These are phyloP conservation scores for Mesorhabditis belari DNA, from an alignment of 2,888 invertebrate genomes.

Conservation along the genomic window DNA sequence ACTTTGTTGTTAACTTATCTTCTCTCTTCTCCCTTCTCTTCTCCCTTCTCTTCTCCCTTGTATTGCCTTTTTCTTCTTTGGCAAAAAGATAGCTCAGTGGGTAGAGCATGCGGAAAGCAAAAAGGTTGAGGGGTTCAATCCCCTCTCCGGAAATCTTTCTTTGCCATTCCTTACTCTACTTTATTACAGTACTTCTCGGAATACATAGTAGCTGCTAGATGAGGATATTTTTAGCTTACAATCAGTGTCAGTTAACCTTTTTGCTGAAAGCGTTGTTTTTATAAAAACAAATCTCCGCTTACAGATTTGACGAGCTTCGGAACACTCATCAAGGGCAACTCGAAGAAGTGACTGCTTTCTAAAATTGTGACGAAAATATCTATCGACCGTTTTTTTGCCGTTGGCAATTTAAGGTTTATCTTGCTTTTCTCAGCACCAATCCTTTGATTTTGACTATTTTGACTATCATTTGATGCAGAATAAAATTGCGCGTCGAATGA, in stretches of 20 bases:
- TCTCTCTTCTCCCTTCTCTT: too few relatives aligned
- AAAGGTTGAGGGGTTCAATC: too few relatives aligned
- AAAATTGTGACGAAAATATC: neutral
- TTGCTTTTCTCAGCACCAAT: too few relatives aligned
- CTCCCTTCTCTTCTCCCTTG: too few relatives aligned
- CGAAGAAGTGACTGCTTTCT: constrained; percentile 1
- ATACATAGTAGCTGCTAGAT: neutral
- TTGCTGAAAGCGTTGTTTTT: constrained; percentile 76
- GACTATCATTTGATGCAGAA: neutral
- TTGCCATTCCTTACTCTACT: too few relatives aligned
- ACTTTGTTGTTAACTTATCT: too few relatives aligned
- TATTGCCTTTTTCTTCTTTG: too few relatives aligned
- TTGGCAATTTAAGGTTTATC: too few relatives aligned
- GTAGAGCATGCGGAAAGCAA: too few relatives aligned
- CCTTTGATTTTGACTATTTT: constrained; percentile 1
- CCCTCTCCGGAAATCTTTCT: too few relatives aligned
- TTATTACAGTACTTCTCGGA: neutral
- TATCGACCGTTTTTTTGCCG: neutral
- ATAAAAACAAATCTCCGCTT: constrained; percentile 89
- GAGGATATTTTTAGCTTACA: neutral
- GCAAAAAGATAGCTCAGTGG: too few relatives aligned
- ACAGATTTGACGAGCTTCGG: constrained; percentile 73
- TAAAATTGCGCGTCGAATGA: too few relatives aligned
- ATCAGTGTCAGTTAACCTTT: constrained; percentile 57
- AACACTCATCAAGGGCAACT: constrained; percentile 74